Evolutionary conservation across 2,113 vertebrate genomes (phyloP).

Genomic region (Neotoma lepida): DNA sequence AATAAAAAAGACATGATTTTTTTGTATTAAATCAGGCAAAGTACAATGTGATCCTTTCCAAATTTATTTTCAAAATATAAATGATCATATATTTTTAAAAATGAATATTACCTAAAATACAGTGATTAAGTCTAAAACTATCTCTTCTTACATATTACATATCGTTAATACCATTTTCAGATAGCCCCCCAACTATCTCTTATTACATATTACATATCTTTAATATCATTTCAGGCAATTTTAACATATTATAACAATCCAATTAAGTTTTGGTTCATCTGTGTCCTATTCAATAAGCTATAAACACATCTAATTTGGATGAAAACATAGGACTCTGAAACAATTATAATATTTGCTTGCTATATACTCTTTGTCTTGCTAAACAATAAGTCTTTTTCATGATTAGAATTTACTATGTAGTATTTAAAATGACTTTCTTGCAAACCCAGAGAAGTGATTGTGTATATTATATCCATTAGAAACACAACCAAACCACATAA

Average conservation of each 20-base stretch:
- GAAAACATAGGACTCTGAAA: neutral
- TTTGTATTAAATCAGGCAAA: neutral
- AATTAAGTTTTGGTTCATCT: neutral
- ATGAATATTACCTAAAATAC: neutral
- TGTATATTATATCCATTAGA: neutral
- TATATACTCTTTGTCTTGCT: neutral
- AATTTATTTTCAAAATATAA: neutral
- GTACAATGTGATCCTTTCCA: neutral
- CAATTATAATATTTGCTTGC: neutral
- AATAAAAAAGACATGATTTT: neutral
- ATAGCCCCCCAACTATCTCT: too few relatives aligned
- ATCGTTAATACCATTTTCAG: neutral
- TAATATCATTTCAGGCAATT: neutral
- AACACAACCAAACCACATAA: neutral
- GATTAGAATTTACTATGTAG: neutral
- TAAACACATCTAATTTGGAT: neutral
- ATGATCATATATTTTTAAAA: neutral
- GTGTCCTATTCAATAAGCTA: neutral
- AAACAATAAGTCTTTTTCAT: neutral
- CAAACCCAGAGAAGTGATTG: neutral
- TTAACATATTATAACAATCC: neutral
- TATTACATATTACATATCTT: too few relatives aligned
- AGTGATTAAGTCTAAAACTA: neutral
- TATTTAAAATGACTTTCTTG: conserved; percentile 3
- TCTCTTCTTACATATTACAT: neutral